Percentiles rank a stretch among this genome's conserved stretches.
These are phyloP conservation scores for Drosophila rellima DNA, from an alignment of 2,888 invertebrate species.

Conservation along the genomic window DNA sequence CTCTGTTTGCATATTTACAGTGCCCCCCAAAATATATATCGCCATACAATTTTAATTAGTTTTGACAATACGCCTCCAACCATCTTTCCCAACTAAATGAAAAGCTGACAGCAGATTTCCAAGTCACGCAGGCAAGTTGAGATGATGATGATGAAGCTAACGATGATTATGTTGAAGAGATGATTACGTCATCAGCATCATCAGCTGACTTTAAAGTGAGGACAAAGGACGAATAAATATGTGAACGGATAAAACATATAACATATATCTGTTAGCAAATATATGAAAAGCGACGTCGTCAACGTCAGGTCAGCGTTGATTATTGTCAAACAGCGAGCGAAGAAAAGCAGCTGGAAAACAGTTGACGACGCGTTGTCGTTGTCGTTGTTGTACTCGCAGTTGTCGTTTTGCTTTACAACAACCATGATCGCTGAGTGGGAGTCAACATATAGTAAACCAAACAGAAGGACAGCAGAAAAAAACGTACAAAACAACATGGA, in stretches of 20 bases:
- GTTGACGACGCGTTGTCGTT: background rate
- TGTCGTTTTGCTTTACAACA: conserved; percentile 28
- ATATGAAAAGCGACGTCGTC: conserved; percentile 50
- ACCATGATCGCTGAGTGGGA: conserved; percentile 51
- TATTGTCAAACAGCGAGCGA: conserved; percentile 71
- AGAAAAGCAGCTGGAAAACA: conserved; percentile 39
- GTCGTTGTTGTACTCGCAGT: conserved; percentile 6
- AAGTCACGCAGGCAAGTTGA: conserved; percentile 52
- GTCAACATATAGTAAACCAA: conserved; percentile 55
- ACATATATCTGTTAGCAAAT: conserved; percentile 55
- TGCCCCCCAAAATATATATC: conserved; percentile 17
- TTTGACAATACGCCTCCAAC: conserved; percentile 22
- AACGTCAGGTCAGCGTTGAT: conserved; percentile 64
- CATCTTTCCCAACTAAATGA: conserved; percentile 25
- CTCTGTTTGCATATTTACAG: conserved; percentile 39
- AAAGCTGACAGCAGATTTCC: conserved; percentile 60
- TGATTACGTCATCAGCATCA: conserved; percentile 36
- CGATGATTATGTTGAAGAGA: conserved; percentile 10
- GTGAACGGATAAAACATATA: conserved; percentile 27
- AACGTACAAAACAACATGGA: background rate
- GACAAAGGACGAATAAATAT: conserved; percentile 45
- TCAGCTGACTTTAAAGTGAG: conserved; percentile 52
- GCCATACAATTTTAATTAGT: conserved; percentile 67
- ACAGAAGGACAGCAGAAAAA: conserved; percentile 17
- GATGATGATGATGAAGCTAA: conserved; percentile 8